phyloP scores from a whole-genome alignment of 2,113 vertebrate genomes.

The Corvus hawaiiensis region DNA sequence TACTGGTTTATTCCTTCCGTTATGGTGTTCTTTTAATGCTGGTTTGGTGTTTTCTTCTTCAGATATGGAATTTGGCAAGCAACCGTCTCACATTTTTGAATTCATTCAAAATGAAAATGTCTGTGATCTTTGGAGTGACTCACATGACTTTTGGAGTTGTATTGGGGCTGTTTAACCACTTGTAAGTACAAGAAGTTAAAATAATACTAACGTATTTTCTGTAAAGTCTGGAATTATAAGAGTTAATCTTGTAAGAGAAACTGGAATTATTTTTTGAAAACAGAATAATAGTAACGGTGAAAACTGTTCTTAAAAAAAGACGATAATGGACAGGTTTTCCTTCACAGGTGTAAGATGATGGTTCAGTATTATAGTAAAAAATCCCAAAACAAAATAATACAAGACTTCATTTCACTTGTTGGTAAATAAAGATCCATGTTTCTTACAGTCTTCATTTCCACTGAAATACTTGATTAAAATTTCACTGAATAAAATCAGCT shows the following conservation, averaged over 20 bases:
- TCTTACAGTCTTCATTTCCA: not conserved
- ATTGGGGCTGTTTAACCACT: slow-evolving; percentile 89
- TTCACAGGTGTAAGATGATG: not conserved
- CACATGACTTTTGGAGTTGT: slow-evolving; percentile 95
- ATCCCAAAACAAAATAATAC: not conserved
- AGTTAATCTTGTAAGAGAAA: not conserved
- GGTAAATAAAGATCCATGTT: not conserved
- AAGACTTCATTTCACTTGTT: not conserved
- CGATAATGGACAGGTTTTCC: not conserved
- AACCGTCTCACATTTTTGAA: slow-evolving; percentile 96
- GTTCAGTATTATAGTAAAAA: not conserved
- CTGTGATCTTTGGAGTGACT: slow-evolving; percentile 89
- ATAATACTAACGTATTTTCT: not conserved
- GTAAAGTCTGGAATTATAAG: not conserved
- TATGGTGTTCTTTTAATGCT: not conserved
- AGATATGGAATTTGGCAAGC: slow-evolving; percentile 95
- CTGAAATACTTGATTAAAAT: not conserved
- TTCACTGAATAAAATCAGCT: not conserved
- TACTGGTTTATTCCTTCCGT: not conserved
- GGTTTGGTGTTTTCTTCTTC: not conserved
- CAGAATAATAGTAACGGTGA: not conserved
- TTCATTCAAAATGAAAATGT: slow-evolving; percentile 99
- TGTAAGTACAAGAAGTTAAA: slow-evolving; percentile 77
- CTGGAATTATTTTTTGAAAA: not conserved
- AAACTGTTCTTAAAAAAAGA: not conserved